Conservation (phyloP, 2,797 vertebrate genomes). For the Enteromius thamalakanensis region DNA sequence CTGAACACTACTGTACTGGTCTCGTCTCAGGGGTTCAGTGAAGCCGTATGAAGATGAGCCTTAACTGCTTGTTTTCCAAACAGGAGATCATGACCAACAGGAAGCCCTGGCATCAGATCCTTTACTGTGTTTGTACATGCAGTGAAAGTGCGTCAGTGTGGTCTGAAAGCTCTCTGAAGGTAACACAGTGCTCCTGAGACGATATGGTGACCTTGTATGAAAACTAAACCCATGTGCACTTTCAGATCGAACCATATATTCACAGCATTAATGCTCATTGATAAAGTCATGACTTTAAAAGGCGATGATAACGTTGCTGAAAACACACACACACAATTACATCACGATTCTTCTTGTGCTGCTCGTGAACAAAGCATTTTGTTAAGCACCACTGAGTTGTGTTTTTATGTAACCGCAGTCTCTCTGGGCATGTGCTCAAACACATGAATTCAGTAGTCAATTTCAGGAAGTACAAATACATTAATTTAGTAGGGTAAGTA, state of each 20-base stretch:
- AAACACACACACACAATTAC: background rate
- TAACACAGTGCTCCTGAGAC: background rate
- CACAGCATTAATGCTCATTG: background rate
- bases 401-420: background rate
- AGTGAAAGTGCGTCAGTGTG: background rate
- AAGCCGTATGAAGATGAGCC: background rate
- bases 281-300: background rate
- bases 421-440: background rate
- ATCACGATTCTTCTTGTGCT: background rate
- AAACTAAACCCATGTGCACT: background rate
- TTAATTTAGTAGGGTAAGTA: background rate
- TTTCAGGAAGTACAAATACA: background rate
- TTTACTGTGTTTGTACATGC: background rate
- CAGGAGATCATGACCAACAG: background rate
- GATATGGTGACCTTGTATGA: background rate
- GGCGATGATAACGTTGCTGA: background rate
- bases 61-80: background rate
- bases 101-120: background rate
- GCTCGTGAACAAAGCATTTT: background rate
- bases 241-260: background rate
- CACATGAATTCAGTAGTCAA: background rate
- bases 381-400: background rate
- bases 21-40: background rate
- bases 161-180: background rate
- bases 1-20: background rate